These are phyloP conservation scores for Drosophila serrata DNA, from an alignment of 1,140 invertebrate species.

Conservation along the genomic window DNA sequence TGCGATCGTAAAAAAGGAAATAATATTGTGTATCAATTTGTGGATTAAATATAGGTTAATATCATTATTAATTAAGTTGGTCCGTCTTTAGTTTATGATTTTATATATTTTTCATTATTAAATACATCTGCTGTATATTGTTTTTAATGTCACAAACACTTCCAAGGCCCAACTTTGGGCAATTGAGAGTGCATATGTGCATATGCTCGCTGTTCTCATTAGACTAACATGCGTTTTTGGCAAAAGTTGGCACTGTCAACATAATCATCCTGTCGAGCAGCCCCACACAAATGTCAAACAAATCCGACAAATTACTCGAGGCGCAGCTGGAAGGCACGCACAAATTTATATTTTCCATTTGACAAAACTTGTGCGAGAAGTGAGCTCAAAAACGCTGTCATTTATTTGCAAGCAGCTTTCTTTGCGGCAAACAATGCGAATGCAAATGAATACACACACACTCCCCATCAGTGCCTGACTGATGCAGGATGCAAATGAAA, in stretches of 20 bases:
- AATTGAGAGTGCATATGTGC: conserved; percentile 7
- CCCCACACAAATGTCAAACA: conserved; percentile 65
- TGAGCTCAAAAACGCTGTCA: conserved; percentile 45
- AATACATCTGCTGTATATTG: not conserved
- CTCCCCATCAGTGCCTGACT: not conserved
- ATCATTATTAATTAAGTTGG: not conserved
- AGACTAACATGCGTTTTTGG: conserved; percentile 31
- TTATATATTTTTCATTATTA: not conserved
- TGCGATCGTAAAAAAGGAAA: not conserved
- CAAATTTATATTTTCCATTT: conserved; percentile 67
- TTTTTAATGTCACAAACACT: not conserved
- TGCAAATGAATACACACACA: conserved; percentile 46
- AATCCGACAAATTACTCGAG: conserved; percentile 70
- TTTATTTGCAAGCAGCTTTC: conserved; percentile 58
- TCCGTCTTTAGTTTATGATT: not conserved
- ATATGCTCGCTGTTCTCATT: conserved; percentile 28
- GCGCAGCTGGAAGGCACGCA: conserved; percentile 50
- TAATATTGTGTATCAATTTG: not conserved
- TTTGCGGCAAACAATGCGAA: conserved; percentile 58
- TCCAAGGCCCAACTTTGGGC: not conserved
- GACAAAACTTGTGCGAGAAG: conserved; percentile 38
- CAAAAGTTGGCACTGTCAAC: conserved; percentile 32
- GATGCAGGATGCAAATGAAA: conserved; percentile 50
- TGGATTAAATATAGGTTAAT: no score
- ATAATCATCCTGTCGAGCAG: conserved; percentile 30